Evolutionary conservation across 2,113 vertebrate genomes (phyloP), one percentile per base, ranked within the genome.

Genomic region (Ochotona princeps): DNA sequence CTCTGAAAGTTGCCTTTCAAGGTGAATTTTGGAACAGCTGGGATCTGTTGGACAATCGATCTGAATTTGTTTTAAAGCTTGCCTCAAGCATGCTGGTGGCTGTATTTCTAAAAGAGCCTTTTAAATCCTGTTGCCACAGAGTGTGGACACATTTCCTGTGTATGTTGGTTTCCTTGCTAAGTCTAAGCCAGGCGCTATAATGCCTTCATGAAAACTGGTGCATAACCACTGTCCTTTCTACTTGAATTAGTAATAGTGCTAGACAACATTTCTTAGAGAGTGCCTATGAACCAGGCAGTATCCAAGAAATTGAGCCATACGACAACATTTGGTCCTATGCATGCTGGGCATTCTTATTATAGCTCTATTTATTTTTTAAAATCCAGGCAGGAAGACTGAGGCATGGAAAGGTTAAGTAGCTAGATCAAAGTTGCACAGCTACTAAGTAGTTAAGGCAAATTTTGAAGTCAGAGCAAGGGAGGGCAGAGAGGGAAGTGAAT

Each of bases 21-120:
- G 10, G n/a, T 9, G 57, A 14, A 44, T 21, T 44, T 85, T 80
- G 76, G 26, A 57, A 69, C 38, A 83, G 49, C 17, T 28, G 23
- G 28, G 72, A 76, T 81, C 65, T 86, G 26, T 47, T 79, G 44
- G 51, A 38, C 35, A 57, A 66, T 85, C 0, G 0, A 72, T 81
- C 63, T 84, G 67, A 74, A 47, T 93, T 90, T 93, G 86, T 83
- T 94, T 93, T 57, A 88, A 89, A 93, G 75, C 38, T 26, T 26
- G 65, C 60, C 69, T 85, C 73, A 17, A 67, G 74, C 63, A 81
- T 20, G 14, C 65, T 85, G 51, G 28, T 92, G 66, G 79, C 25
- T 85, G 87, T 83, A 75, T 67, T 95, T 79, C 44, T 78, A 87
- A 87, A 92, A 70, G 2, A 66, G 63, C 90, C 47, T 49, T 83